Percentiles rank a stretch among this genome's conserved stretches.
Evolutionary conservation across 2,888 invertebrate species (phyloP).

Genomic region (Metalampra italica): DNA sequence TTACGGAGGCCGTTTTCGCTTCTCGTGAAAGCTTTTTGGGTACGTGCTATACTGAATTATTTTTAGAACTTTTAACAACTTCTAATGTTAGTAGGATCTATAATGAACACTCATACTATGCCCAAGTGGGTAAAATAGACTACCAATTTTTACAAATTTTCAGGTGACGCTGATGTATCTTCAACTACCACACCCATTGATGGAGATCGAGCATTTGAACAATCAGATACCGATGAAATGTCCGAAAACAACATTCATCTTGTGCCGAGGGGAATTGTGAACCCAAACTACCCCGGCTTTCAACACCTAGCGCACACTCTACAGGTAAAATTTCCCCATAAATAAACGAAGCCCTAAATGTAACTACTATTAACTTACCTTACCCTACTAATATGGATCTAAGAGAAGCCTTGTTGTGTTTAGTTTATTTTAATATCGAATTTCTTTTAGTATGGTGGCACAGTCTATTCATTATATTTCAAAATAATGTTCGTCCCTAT

Average conservation of each 20-base stretch:
- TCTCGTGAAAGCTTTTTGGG: constrained; percentile 35
- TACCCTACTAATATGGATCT: not conserved
- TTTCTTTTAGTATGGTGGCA: no score
- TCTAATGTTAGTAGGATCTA: no score
- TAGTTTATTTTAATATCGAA: no score
- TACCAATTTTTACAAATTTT: not conserved
- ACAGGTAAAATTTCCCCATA: constrained; percentile 53
- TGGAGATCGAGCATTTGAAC: constrained; percentile 75
- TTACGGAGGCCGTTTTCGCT: constrained; percentile 24
- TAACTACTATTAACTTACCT: constrained; percentile 12
- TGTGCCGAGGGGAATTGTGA: constrained; percentile 85
- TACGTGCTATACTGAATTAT: constrained; percentile 15
- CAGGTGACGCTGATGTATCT: constrained; percentile 48
- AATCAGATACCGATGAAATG: constrained; percentile 77
- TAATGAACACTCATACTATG: no score
- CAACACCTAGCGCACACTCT: constrained; percentile 88
- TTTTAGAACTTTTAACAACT: no score
- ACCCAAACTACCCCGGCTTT: constrained; percentile 91
- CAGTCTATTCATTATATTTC: no score
- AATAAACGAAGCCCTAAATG: constrained; percentile 34
- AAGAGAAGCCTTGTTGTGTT: not conserved
- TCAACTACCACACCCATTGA: constrained; percentile 62
- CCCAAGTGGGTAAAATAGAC: no score
- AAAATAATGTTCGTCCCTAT: no score
- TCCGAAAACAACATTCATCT: constrained; percentile 56